Percentiles rank a stretch among this genome's conserved stretches.
These are phyloP conservation scores for Rhinopomastus cyanomelas DNA, from an alignment of 2,113 vertebrate species.

Conservation along the genomic window DNA sequence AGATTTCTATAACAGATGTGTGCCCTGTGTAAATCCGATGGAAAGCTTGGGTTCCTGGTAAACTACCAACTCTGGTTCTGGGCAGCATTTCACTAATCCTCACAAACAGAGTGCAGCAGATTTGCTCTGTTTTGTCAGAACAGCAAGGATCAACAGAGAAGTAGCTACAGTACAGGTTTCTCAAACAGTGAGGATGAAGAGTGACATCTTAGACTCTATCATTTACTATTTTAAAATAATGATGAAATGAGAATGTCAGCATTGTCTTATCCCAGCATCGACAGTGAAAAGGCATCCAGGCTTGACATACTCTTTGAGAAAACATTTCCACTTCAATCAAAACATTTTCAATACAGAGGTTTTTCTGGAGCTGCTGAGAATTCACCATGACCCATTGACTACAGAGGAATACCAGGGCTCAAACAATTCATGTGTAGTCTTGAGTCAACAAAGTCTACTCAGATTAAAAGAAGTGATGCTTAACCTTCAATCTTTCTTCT, in stretches of 20 bases:
- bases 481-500: not conserved
- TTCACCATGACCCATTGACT: accelerated
- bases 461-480: not conserved
- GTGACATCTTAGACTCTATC: not conserved
- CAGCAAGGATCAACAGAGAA: not conserved
- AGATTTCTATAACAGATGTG: not conserved
- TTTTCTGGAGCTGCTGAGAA: not conserved
- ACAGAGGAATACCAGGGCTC: not conserved
- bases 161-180: not conserved
- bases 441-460: not conserved
- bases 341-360: not conserved
- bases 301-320: not conserved
- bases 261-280: not conserved
- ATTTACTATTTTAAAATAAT: not conserved
- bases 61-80: not conserved
- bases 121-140: constrained; percentile 49
- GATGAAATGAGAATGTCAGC: not conserved
- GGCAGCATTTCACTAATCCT: constrained; percentile 3
- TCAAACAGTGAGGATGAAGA: not conserved
- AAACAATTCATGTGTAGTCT: not conserved
- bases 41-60: constrained; percentile 3
- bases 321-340: not conserved
- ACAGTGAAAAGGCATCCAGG: not conserved
- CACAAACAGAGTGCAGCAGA: not conserved
- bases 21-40: not conserved